Conservation (phyloP, 2,797 vertebrate species). For the Dendrocincla tyrannina region DNA sequence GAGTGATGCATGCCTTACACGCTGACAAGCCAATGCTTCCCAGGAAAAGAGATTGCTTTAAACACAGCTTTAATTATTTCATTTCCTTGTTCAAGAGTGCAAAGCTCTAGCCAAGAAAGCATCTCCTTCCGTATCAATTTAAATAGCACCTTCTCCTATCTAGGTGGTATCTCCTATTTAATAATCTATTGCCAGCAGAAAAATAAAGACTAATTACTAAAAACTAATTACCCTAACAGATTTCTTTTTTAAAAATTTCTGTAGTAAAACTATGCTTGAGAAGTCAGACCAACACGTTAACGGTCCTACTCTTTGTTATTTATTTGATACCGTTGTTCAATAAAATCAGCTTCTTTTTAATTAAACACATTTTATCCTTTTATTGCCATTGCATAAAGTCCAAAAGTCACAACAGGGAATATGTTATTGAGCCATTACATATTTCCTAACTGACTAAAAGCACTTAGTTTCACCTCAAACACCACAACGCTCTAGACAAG, state of each 20-base stretch:
- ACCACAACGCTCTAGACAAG: background rate
- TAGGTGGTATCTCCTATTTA: background rate
- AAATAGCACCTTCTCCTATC: background rate
- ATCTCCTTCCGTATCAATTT: background rate
- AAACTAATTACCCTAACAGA: background rate
- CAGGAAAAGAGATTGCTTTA: background rate
- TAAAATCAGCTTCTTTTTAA: conserved; percentile 47
- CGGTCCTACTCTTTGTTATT: background rate
- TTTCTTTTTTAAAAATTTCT: background rate
- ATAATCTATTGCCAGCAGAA: background rate
- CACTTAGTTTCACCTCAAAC: conserved; percentile 5
- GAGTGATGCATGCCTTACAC: background rate
- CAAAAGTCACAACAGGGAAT: conserved; percentile 31
- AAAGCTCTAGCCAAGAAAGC: background rate
- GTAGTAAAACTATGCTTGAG: background rate
- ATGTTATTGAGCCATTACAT: background rate
- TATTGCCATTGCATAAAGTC: conserved; percentile 9
- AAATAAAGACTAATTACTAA: background rate
- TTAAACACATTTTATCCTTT: conserved; percentile 57
- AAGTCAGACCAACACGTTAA: background rate
- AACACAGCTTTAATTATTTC: conserved; percentile 42
- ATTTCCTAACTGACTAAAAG: conserved; percentile 7
- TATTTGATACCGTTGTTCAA: conserved; percentile 27
- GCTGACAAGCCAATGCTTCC: background rate
- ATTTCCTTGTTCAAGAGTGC: background rate